phyloP scores from a whole-genome alignment of 2,888 invertebrate genomes.

The Dexiosoma caninum region DNA sequence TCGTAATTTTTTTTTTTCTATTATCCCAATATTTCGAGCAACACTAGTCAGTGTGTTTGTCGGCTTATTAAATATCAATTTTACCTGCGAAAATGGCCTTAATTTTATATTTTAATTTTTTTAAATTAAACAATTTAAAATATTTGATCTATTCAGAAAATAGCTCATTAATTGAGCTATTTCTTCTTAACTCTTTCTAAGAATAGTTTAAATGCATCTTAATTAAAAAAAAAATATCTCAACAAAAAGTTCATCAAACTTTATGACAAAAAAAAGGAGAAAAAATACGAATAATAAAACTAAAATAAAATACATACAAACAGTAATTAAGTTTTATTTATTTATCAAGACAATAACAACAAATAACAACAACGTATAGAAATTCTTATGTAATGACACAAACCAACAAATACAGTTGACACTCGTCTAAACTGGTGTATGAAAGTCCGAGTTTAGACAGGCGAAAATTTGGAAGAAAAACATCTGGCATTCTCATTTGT shows the following conservation, averaged over 20 bases:
- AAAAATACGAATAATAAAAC: background rate
- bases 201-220: slow-evolving; percentile 26
- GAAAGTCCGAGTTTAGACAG: too few relatives aligned
- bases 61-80: too few relatives aligned
- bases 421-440: too few relatives aligned
- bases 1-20: too few relatives aligned
- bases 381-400: slow-evolving; percentile 63
- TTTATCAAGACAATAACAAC: slow-evolving; percentile 50
- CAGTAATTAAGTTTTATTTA: slow-evolving; percentile 61
- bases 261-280: slow-evolving; percentile 16
- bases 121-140: too few relatives aligned
- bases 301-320: slow-evolving; percentile 30
- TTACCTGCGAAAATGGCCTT: too few relatives aligned
- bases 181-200: slow-evolving; percentile 3
- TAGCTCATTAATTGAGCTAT: slow-evolving; percentile 1
- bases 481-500: too few relatives aligned
- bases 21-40: too few relatives aligned
- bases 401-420: slow-evolving; percentile 2
- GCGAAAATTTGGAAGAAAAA: too few relatives aligned
- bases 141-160: too few relatives aligned
- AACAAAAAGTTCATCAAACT: slow-evolving; percentile 46
- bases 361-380: slow-evolving; percentile 38
- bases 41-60: too few relatives aligned
- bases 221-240: slow-evolving; percentile 3
- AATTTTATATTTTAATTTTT: too few relatives aligned